Evolutionary conservation across 2,888 invertebrate species (phyloP), one percentile per base, ranked within the genome.

Genomic region (Acrobasis repandana): DNA sequence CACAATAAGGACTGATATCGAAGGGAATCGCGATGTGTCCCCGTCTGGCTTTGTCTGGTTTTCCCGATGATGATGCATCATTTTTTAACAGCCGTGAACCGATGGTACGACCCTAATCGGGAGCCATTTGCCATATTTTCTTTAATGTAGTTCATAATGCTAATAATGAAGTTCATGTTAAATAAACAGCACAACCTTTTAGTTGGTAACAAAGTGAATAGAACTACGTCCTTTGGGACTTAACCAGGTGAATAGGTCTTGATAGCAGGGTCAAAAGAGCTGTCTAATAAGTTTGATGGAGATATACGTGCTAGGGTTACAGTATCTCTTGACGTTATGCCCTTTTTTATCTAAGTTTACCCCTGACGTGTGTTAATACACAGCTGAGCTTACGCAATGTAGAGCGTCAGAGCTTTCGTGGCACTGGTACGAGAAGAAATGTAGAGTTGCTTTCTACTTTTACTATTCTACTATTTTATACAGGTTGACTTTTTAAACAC

Each of bases 1-100:
- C 76, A 83, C 83, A 83, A 82, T 80, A 82, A 85, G 82, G 79
- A 84, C 82, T 66, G 80, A 77, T 82, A 85, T 82, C 81, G 86
- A 80, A 83, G 80, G 83, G 82, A 82, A 84, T 84, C 81, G 82
- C 86, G 80, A 84, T 81, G 80, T 85, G 86, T 87, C 87, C 87
- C 83, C 86, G 86, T 85, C 89, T 86, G 75, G 81, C 89, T 85
- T 87, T 85, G 87, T 87, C 87, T 86, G 90, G 88, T 83, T 87
- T 90, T 89, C 80, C 89, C 90, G 73, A 83, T 88, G 85, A 86
- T 85, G 88, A 86, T 85, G 84, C 89, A 88, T 88, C 88, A 86
- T 82, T 83, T 87, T 85, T 79, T 75, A 61, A 63, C 63, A 63
- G 58, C 67, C 66, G 63, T 46, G 62, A 67, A 68, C 66, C 62